Percentiles rank a stretch among this genome's conserved stretches.
These are phyloP conservation scores for Drosophila eohydei DNA, from an alignment of 2,888 invertebrate genomes.

Conservation along the genomic window DNA sequence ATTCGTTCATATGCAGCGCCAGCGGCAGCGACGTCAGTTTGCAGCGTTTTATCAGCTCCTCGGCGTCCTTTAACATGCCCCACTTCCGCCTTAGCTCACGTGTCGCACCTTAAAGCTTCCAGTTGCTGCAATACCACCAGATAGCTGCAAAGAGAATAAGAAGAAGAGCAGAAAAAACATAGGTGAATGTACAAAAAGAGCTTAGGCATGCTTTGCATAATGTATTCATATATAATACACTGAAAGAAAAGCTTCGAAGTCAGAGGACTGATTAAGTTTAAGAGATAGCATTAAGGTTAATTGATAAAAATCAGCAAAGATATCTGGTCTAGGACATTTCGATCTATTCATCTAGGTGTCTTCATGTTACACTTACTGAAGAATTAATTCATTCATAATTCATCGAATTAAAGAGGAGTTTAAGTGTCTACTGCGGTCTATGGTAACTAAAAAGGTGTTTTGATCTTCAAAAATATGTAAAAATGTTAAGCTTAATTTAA, in stretches of 20 bases:
- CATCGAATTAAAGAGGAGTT: too few species aligned
- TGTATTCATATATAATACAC: constrained; percentile 61
- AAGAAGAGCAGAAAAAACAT: constrained; percentile 7
- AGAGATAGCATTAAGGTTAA: too few species aligned
- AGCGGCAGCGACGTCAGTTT: constrained; percentile 69
- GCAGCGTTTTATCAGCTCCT: constrained; percentile 81
- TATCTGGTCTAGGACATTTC: too few species aligned
- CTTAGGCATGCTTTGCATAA: constrained; percentile 62
- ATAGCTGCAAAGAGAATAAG: constrained; percentile 33
- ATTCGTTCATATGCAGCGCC: constrained; percentile 74
- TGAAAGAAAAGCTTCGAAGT: not conserved
- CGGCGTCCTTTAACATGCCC: constrained; percentile 84
- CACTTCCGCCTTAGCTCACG: constrained; percentile 35
- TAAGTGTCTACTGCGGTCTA: too few species aligned
- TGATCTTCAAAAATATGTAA: too few species aligned
- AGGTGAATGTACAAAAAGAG: constrained; percentile 40
- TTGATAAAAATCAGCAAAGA: too few species aligned
- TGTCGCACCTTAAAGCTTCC: constrained; percentile 47
- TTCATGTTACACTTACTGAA: too few species aligned
- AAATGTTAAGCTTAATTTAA: too few species aligned
- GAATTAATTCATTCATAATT: too few species aligned
- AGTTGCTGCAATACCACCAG: constrained; percentile 34
- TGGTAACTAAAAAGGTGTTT: too few species aligned
- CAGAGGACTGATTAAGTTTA: not conserved
- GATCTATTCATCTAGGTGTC: too few species aligned